phyloP scores from a whole-genome alignment of 2,113 vertebrate species.

The Eurystomus gularis region DNA sequence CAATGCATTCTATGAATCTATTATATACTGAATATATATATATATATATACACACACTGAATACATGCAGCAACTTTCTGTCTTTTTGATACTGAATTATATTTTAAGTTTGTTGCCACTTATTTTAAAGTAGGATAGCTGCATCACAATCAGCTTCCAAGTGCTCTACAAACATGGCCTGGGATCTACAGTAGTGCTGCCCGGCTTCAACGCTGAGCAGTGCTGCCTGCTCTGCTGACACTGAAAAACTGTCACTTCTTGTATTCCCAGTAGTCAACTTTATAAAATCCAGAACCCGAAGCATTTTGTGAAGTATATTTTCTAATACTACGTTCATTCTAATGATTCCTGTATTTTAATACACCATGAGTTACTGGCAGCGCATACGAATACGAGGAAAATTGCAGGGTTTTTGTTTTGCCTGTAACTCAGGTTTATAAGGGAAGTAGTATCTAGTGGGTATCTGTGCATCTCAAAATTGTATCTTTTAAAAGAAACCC shows the following conservation, averaged over 20 bases:
- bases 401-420: background rate
- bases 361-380: background rate
- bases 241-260: conserved; percentile 5
- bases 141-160: background rate
- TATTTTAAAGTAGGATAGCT: background rate
- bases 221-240: background rate
- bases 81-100: background rate
- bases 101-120: background rate
- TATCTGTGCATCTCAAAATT: background rate
- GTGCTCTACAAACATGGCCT: background rate
- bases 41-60: background rate
- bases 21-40: background rate
- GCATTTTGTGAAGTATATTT: background rate
- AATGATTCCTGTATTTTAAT: background rate
- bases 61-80: background rate
- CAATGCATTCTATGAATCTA: no score
- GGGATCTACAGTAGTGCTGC: background rate
- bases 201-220: background rate
- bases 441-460: background rate
- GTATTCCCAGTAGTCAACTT: background rate
- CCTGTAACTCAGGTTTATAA: background rate
- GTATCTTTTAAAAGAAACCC: background rate
- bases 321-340: background rate
- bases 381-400: background rate
- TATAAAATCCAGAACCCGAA: background rate